Conservation (phyloP, 2,797 vertebrate species). For the Coracias cyanogaster region DNA sequence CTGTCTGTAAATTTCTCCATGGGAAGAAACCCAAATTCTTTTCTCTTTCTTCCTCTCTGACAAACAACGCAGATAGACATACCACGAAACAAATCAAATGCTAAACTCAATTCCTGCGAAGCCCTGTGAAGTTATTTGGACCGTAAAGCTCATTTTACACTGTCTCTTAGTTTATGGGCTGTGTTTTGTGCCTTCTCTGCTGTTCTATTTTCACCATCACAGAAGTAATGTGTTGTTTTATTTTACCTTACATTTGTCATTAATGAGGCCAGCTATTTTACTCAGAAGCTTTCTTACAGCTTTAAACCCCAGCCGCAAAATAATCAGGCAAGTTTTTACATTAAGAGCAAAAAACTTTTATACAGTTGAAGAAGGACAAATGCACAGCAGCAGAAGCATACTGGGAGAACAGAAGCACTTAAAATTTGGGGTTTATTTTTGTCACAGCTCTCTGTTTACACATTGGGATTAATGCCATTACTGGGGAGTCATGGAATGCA, state of each 20-base stretch:
- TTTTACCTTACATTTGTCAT: background rate
- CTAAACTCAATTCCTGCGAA: background rate
- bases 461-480: background rate
- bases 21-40: background rate
- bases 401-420: background rate
- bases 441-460: background rate
- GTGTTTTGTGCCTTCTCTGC: background rate
- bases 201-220: background rate
- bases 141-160: background rate
- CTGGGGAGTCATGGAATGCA: background rate
- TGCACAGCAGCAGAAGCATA: background rate
- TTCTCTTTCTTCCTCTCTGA: background rate
- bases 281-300: background rate
- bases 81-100: background rate
- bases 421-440: background rate
- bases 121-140: background rate
- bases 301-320: background rate
- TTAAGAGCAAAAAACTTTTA: background rate
- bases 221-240: background rate
- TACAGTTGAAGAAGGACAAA: background rate
- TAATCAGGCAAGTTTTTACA: background rate
- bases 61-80: background rate
- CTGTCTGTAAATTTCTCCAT: background rate
- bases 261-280: background rate
- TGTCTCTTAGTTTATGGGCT: background rate